These are phyloP conservation scores for Nymphalis io DNA, from an alignment of 1,140 invertebrate genomes.

Conservation along the genomic window DNA sequence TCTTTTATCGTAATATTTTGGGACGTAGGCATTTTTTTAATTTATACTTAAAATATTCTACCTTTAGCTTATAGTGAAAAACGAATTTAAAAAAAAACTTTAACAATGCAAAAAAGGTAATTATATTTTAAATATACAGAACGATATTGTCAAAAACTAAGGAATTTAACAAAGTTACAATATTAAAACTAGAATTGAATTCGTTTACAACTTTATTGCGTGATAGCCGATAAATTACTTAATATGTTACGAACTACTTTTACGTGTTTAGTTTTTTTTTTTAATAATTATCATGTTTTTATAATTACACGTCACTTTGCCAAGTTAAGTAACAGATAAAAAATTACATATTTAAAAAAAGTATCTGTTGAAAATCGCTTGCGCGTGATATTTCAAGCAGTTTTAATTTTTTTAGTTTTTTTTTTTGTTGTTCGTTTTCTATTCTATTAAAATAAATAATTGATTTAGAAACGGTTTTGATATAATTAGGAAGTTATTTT, in stretches of 20 bases:
- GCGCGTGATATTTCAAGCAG: neutral
- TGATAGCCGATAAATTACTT: constrained; percentile 1
- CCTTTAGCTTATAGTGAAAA: no score
- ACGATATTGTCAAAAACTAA: neutral
- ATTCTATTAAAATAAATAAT: neutral
- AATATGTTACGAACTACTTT: constrained; percentile 1
- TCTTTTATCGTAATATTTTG: neutral
- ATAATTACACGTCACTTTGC: neutral
- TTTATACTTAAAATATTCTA: neutral
- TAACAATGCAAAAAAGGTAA: no score
- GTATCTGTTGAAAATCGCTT: neutral
- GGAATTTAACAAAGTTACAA: no score
- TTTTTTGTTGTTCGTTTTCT: neutral
- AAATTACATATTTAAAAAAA: neutral
- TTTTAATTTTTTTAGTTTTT: neutral
- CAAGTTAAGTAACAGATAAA: constrained; percentile 11
- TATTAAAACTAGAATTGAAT: constrained; percentile 3
- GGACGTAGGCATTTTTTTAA: neutral
- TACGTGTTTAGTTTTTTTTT: neutral
- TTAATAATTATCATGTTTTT: neutral
- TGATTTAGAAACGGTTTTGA: neutral
- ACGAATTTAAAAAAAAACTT: no score
- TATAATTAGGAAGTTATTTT: no score
- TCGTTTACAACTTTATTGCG: neutral
- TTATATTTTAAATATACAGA: no score